Base-by-base conservation (phyloP, 2,797 vertebrate genomes). In the Thaleichthys pacificus region DNA sequence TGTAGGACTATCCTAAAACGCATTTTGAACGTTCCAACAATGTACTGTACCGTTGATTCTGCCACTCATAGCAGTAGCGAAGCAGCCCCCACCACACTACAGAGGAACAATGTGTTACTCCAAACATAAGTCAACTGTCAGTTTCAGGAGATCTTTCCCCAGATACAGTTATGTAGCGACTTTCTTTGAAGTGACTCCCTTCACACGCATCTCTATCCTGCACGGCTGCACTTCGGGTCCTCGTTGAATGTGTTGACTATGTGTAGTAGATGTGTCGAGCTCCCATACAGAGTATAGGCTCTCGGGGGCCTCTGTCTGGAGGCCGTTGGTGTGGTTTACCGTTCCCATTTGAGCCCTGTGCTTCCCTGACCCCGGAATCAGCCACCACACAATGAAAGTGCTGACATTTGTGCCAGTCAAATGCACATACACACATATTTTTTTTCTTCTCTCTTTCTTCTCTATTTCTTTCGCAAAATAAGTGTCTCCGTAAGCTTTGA, bases 341-440 rank as follows among this genome's bases (percentile, higher is more conserved):
- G 51, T 4, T 56, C 47, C 15, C 11, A 64, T 76, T 47, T 24
- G 6, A 70, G 47, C 71, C 58, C 75, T 71, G 70, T 73, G 57
- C 57, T 74, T 68, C 75, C 72, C 80, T 85, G 86, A 88, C 85
- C 85, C 77, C 68, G 69, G 70, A 70, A 32, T 21, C 61, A 70
- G 61, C 15, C 77, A 85, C 82, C 77, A 68, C 82, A 83, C 30
- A 82, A 71, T 60, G 30, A 74, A 85, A 75, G 61, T 5, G 21
- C 61, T 84, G 81, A 86, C 83, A 87, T 85, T 83, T 3, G 11
- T 70, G 68, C 61, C 54, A 75, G 82, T 73, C 51, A 17, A 58
- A 21, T 30, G 22, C 28, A 51, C 15, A 15, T 8, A 47, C 9
- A 47, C 42, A 47, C 11, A 14, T 12, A 70, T 65, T 69, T 67